Evolutionary conservation across 2,797 vertebrate genomes (phyloP), one percentile per base, ranked within the genome.

Genomic region (Melanotaenia parkinsoni): DNA sequence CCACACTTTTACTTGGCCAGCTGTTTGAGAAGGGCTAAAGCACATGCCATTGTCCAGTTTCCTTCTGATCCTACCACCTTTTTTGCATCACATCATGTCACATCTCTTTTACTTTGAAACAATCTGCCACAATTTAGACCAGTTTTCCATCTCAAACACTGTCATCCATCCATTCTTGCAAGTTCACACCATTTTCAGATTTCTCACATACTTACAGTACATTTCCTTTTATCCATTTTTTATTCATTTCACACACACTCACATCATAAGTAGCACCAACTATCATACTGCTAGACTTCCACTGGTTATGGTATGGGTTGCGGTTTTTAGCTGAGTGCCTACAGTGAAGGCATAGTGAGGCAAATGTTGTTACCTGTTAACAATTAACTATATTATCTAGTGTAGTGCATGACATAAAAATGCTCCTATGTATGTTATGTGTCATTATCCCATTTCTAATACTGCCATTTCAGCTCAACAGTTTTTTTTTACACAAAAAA

Each of bases 11-110:
- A 67, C 10, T 33, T 11, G 37, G 56, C 32, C n/a, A 59, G 57
- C 58, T 38, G 53, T 78, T 64, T 63, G 47, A 60, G 38, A 73
- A 51, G 32, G 73, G 80, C 69, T 65, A 62, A 58, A 91, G 90
- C 93, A 93, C 92, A 93, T 93, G 86, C 89, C 85, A 89, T 89
- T 79, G 75, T 73, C 58, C 70, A 57, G 47, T 80, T 81, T 70
- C 79, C 79, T 56, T 74, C 53, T 67, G 51, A 77, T 63, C 72
- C 63, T 1, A 26, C 74, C 77, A 74, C 47, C 58, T 28, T 58
- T 66, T 64, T 30, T 67, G 38, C 70, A 78, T 85, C 76, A 82
- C 71, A 77, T 79, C 74, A 63, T 79, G 64, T 74, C 58, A 81
- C 87, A 76, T 75, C 57, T 54, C 16, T 76, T 77, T 69, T 6